Evolutionary conservation across 1,140 invertebrate genomes (phyloP).

Genomic region (Bursaphelenchus mucronatus): DNA sequence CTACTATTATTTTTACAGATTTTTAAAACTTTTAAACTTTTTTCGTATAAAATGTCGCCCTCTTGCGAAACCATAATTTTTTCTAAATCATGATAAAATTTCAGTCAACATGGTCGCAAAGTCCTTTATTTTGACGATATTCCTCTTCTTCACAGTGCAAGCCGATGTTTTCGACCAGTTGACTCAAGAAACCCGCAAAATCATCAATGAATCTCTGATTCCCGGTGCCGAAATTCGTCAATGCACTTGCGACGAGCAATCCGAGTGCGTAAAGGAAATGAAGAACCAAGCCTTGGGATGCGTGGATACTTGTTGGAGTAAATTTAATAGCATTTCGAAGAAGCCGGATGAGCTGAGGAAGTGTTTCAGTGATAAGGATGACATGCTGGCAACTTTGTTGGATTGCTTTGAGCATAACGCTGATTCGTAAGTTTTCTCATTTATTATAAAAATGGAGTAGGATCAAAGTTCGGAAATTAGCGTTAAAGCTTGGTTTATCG

Average conservation of each 20-base stretch:
- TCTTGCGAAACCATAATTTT: not conserved
- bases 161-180: slow-evolving; percentile 20
- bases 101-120: not conserved
- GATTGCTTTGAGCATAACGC: slow-evolving; percentile 50
- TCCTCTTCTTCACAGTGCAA: slow-evolving; percentile 2
- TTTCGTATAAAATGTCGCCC: no score
- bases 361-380: slow-evolving; percentile 7
- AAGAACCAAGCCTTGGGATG: slow-evolving; percentile 43
- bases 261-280: slow-evolving; percentile 47
- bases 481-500: not conserved
- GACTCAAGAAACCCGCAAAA: slow-evolving; percentile 14
- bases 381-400: slow-evolving; percentile 19
- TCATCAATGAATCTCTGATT: slow-evolving; percentile 33
- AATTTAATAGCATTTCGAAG: slow-evolving; percentile 34
- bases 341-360: slow-evolving; percentile 25
- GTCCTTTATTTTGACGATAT: no score
- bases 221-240: slow-evolving; percentile 38
- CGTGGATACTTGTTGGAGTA: slow-evolving; percentile 46
- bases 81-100: not conserved
- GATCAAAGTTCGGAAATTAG: not conserved
- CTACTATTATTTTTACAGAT: no score
- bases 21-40: no score
- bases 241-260: slow-evolving; percentile 47
- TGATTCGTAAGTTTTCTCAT: slow-evolving; percentile 31
- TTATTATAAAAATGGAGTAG: not conserved